These are phyloP conservation scores for Dissostichus mawsoni DNA, from an alignment of 2,113 vertebrate species.

Conservation along the genomic window DNA sequence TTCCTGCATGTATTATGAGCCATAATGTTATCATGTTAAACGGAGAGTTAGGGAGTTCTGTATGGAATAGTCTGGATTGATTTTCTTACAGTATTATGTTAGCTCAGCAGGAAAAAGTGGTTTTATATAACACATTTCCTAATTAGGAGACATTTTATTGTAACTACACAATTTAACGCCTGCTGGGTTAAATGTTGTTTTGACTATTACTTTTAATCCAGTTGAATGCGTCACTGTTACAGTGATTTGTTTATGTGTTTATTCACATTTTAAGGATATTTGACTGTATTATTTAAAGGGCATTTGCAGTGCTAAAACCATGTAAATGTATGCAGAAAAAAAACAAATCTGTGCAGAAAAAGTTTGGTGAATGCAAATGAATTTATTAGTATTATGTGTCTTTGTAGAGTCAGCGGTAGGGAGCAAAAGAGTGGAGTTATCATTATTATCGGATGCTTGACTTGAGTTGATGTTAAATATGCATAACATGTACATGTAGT, in stretches of 20 bases:
- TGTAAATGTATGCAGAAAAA: no score
- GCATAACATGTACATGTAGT: background rate
- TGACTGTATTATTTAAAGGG: background rate
- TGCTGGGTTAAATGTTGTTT: background rate
- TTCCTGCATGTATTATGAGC: background rate
- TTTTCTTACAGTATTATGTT: background rate
- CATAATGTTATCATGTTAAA: background rate
- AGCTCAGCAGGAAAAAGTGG: background rate
- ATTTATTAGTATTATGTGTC: background rate
- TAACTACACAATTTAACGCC: background rate
- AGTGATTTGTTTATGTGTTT: background rate
- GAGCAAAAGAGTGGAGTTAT: conserved; percentile 25
- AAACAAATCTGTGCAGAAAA: background rate
- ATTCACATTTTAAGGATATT: background rate
- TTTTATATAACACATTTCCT: background rate
- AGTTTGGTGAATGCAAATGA: background rate
- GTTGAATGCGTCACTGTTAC: background rate
- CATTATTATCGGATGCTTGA: conserved; percentile 15
- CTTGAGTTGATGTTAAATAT: background rate
- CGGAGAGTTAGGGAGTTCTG: background rate
- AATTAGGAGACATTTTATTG: background rate
- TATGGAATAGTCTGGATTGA: background rate
- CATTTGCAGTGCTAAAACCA: no score
- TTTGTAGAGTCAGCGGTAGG: background rate
- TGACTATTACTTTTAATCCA: background rate